Base-by-base conservation (phyloP, 2,113 vertebrate species). In the Nettapus auritus region DNA sequence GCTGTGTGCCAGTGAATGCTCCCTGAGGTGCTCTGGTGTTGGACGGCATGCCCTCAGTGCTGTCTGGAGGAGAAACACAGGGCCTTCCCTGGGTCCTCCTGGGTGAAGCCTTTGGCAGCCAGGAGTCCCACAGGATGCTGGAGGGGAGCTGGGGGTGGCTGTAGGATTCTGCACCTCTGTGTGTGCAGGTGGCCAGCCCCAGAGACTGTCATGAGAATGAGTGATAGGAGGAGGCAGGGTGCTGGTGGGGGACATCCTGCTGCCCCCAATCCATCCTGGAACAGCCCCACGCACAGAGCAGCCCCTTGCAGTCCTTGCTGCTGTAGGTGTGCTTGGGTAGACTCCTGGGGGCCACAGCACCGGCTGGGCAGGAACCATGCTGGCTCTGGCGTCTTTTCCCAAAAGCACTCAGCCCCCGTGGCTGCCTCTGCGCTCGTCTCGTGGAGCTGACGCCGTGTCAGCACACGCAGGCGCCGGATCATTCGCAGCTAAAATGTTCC, bases 401-500 rank as follows among this genome's bases (percentile, higher is more conserved):
- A 31, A 33, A 31, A 42, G 22, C 23, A 17, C 33, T 55, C 29
- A 14, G 31, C 33, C 22, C 48, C 48, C 2, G 7, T 18, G 29
- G 48, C 36, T 55, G 36, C 38, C 29, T 53, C 48, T 42, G 48
- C 52, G 23, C 36, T 66, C 48, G 21, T 55, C 48, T 66, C 10
- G 23, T 23, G 4, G 77, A 42, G 50, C 62, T 42, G 77, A 53
- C 13, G 29, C 60, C 31, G 23, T 55, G 77, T 80, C 62, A 55
- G 77, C 62, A 40, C 62, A n/a, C 6, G 38, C 36, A 33, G 36
- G 33, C 16, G 23, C 62, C 23, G 52, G 48, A 42, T 66, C 29
- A 82, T 89, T 86, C 23, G 1, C 70, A 80, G 31, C 4, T 16
- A 68, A 89, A 89, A 40, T n/a, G 81, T 92, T 91, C 67, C 28